Percentiles rank a stretch among this genome's conserved stretches.
Conservation (phyloP, 2,113 vertebrate species). For the Xenopus laevis region DNA sequence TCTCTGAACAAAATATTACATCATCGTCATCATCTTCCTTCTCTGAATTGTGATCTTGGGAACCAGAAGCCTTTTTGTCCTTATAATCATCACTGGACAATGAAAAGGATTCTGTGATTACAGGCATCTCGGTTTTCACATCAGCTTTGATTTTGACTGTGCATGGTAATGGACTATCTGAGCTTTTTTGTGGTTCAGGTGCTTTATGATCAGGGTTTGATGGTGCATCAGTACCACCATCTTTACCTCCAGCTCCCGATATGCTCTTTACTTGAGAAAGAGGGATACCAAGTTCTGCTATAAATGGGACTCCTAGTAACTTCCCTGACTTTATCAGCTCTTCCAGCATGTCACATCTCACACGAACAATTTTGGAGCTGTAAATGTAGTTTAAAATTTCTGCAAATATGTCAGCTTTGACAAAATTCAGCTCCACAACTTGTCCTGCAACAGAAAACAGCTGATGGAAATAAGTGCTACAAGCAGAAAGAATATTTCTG, state of each 20-base stretch:
- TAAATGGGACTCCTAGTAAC: conserved; percentile 88
- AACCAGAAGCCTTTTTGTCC: conserved; percentile 63
- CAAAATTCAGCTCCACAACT: conserved; percentile 91
- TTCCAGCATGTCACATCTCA: conserved; percentile 86
- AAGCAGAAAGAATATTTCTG: conserved; percentile 87
- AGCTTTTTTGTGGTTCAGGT: conserved; percentile 59
- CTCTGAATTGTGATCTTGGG: conserved; percentile 40
- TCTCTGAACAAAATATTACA: conserved; percentile 87
- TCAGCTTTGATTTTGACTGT: conserved; percentile 54
- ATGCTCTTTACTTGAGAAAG: conserved; percentile 76
- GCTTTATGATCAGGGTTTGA: conserved; percentile 56
- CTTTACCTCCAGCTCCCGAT: conserved; percentile 65
- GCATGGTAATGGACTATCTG: conserved; percentile 45
- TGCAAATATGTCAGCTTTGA: conserved; percentile 92
- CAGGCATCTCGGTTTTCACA: conserved; percentile 64
- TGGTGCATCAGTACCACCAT: conserved; percentile 51
- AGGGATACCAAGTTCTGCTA: conserved; percentile 79
- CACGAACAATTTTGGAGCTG: conserved; percentile 81
- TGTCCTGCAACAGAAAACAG: conserved; percentile 86
- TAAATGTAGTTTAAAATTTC: conserved; percentile 96
- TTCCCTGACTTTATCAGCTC: conserved; percentile 92
- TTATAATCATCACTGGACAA: conserved; percentile 82
- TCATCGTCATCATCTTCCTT: conserved; percentile 68
- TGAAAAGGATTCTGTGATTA: conserved; percentile 87
- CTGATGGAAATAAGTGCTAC: conserved; percentile 91